Conservation (phyloP, 2,888 invertebrate species). For the Rambutsinella grinnellia region DNA sequence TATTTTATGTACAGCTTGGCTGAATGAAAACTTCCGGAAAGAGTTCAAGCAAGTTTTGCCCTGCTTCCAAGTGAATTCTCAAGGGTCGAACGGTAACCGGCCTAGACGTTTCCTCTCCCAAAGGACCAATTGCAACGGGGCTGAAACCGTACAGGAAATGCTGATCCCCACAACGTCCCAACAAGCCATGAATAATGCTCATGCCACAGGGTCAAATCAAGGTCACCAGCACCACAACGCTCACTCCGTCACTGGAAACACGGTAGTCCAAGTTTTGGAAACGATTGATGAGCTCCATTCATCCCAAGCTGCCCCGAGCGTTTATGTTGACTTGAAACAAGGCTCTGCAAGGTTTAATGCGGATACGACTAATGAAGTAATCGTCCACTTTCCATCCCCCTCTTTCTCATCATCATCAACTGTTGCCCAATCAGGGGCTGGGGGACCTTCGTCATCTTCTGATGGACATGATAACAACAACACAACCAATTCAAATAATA, state of each 20-base stretch:
- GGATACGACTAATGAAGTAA: slow-evolving; percentile 60
- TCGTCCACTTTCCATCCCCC: slow-evolving; percentile 60
- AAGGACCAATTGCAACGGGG: slow-evolving; percentile 79
- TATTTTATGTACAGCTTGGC: slow-evolving; percentile 78
- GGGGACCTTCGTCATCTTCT: background rate
- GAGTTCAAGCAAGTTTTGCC: slow-evolving; percentile 86
- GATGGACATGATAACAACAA: slow-evolving; percentile 11
- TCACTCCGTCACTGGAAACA: slow-evolving; percentile 1
- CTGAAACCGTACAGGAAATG: slow-evolving; percentile 80
- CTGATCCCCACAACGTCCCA: slow-evolving; percentile 70
- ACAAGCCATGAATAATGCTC: background rate
- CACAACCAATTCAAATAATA: slow-evolving; percentile 7
- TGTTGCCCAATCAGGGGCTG: background rate
- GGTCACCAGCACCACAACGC: slow-evolving; percentile 68
- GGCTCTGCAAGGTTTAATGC: slow-evolving; percentile 57
- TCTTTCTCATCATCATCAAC: background rate
- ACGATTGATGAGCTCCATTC: slow-evolving; percentile 64
- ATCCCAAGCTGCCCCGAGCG: slow-evolving; percentile 51
- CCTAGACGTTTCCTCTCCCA: slow-evolving; percentile 71
- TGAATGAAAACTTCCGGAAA: slow-evolving; percentile 93
- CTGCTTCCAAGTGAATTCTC: slow-evolving; percentile 70
- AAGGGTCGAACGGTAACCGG: slow-evolving; percentile 19
- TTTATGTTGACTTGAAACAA: slow-evolving; percentile 38
- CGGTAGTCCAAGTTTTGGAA: slow-evolving; percentile 66
- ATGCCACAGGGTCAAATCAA: background rate